These are phyloP conservation scores for Nesidiocoris tenuis DNA, from an alignment of 2,888 invertebrate species.

Conservation along the genomic window DNA sequence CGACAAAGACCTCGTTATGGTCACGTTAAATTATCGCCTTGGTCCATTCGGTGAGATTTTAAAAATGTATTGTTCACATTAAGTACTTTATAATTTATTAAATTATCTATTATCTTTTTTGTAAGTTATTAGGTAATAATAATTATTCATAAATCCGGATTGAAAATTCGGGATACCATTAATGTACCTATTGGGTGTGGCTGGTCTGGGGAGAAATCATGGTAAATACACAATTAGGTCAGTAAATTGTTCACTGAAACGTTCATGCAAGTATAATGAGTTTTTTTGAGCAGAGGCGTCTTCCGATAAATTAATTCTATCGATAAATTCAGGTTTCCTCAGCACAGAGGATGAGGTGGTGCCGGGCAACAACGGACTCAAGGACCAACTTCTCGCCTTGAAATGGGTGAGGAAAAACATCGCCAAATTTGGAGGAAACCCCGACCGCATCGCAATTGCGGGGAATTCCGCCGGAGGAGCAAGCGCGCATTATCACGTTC, in stretches of 20 bases:
- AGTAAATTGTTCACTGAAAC: too few species aligned
- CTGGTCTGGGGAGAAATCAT: too few species aligned
- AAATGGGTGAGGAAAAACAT: slow-evolving; percentile 64
- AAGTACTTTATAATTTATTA: neutral
- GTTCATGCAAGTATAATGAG: too few species aligned
- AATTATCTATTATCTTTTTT: neutral
- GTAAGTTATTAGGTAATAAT: neutral
- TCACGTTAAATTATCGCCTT: slow-evolving; percentile 52
- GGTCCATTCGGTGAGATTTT: slow-evolving; percentile 51
- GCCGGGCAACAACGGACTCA: slow-evolving; percentile 71
- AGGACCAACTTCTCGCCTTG: slow-evolving; percentile 70
- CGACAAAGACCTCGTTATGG: slow-evolving; percentile 51
- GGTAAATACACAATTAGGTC: too few species aligned
- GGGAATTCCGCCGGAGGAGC: slow-evolving; percentile 57
- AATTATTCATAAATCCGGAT: neutral
- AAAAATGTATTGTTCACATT: too few species aligned
- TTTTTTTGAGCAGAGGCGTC: too few species aligned
- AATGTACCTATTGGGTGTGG: too few species aligned
- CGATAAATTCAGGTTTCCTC: slow-evolving; percentile 72
- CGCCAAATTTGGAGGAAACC: slow-evolving; percentile 58
- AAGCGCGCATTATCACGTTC: slow-evolving; percentile 68
- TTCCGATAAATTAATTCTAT: too few species aligned
- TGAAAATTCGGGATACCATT: too few species aligned
- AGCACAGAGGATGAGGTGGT: slow-evolving; percentile 69
- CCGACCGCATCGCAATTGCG: slow-evolving; percentile 65